Evolutionary conservation across 92 coral and sea anemone genomes (phyloP), one percentile per base, ranked within the genome.

Genomic region (Montipora capitata): DNA sequence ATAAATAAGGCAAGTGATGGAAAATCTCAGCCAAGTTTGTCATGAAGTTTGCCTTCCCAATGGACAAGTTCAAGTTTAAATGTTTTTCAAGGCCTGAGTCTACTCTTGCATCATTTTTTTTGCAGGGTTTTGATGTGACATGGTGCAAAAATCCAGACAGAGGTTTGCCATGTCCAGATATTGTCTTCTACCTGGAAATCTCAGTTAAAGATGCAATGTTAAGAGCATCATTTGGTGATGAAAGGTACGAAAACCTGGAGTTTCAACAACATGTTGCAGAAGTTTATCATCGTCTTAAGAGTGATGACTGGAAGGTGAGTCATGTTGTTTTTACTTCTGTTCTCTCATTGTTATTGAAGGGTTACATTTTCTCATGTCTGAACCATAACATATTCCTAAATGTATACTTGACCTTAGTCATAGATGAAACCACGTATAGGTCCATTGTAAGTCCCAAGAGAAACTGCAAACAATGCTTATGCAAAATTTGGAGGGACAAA

Each of bases 71-170:
- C 35, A 27, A 27, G 1, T 27, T 27, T 27, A 27, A 27, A 27
- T 27, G 35, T 27, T 27, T 2, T 27, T 27, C 35, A 27, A 27
- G 35, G 35, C 35, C 35, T 27, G 35, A 27, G 9, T 48, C 52
- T 48, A 27, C 10, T 48, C 52, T 48, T 5, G 10, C 52, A 48
- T 48, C 2, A 27, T 1, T 48, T 5, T 48, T 3, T 48, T 68
- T 41, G 3, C 63, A 97, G 99, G 94, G 94, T 27, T 92, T 92
- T 92, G 92, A 93, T 66, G 87, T 96, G 75, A 91, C 79, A 13
- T 97, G 99, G 99, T 97, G 99, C 74, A 96, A 94, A 74, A 85
- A 90, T 65, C 98, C 99, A 3, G 99, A 97, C 65, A 79, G 98
- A 84, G 99, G 99, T 20, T 76, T 97, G 56, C 96, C 96, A 2